Evolutionary conservation across 2,888 invertebrate species (phyloP).

Genomic region (Scaptomyza polygonia): DNA sequence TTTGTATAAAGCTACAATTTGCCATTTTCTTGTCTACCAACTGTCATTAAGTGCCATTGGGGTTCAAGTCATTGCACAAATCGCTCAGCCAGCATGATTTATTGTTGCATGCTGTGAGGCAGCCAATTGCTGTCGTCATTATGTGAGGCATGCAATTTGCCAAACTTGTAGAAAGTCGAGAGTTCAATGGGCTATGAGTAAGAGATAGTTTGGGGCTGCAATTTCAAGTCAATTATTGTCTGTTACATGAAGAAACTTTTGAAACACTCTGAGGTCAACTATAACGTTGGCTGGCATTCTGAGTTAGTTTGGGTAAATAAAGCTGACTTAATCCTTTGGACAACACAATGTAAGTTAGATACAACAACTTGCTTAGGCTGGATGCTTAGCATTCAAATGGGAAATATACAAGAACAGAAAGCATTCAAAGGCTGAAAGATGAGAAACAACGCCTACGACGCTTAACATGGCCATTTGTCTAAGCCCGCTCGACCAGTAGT

Average conservation of each 20-base stretch:
- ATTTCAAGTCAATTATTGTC: slow-evolving; percentile 9
- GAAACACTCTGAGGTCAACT: background rate
- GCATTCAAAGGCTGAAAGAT: slow-evolving; percentile 36
- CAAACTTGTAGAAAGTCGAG: slow-evolving; percentile 13
- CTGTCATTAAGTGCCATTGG: slow-evolving; percentile 14
- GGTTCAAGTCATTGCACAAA: slow-evolving; percentile 38
- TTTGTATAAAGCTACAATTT: slow-evolving; percentile 35
- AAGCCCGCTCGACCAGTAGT: slow-evolving; percentile 6
- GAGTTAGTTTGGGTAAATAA: background rate
- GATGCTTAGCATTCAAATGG: too few species aligned
- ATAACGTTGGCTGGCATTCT: background rate
- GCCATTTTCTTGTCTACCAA: slow-evolving; percentile 2
- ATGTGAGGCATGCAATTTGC: slow-evolving; percentile 22
- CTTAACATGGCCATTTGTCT: slow-evolving; percentile 66
- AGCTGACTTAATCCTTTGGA: background rate
- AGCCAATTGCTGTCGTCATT: slow-evolving; percentile 24
- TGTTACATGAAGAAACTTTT: background rate
- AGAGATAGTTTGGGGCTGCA: slow-evolving; percentile 5
- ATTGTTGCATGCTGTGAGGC: slow-evolving; percentile 31
- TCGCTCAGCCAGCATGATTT: slow-evolving; percentile 38
- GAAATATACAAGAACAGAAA: too few species aligned
- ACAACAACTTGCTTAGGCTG: too few species aligned
- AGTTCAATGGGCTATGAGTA: slow-evolving; percentile 10
- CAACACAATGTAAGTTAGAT: too few species aligned
- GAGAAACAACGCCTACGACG: slow-evolving; percentile 45